phyloP scores from a whole-genome alignment of 2,113 vertebrate species.

The Neogobius melanostomus region DNA sequence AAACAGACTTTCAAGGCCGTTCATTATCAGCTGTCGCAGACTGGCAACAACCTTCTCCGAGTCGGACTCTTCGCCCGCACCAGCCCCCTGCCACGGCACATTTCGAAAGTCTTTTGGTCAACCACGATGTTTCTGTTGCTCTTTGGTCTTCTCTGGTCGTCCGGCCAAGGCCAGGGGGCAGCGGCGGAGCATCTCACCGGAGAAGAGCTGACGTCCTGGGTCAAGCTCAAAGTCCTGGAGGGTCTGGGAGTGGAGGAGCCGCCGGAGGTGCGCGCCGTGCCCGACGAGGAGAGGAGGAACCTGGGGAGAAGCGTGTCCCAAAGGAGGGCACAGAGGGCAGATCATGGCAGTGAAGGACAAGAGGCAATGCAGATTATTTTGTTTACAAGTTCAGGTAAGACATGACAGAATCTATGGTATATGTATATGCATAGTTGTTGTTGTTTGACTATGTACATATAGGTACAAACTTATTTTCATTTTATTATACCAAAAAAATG shows the following conservation, averaged over 20 bases:
- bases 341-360: conserved; percentile 25
- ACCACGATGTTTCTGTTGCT: conserved; percentile 35
- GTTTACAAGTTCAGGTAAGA: conserved; percentile 87
- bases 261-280: conserved; percentile 22
- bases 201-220: conserved; percentile 59
- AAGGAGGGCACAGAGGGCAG: conserved; percentile 12
- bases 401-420: neutral
- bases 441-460: too few relatives aligned
- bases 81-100: neutral
- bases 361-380: conserved; percentile 84
- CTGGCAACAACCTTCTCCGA: conserved; percentile 20
- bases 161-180: conserved; percentile 33
- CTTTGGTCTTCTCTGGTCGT: conserved; percentile 35
- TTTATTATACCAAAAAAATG: too few relatives aligned
- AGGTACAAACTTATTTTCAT: too few relatives aligned
- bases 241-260: conserved; percentile 60
- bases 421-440: too few relatives aligned
- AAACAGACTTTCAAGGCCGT: conserved; percentile 45
- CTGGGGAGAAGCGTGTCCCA: conserved; percentile 5
- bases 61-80: too few relatives aligned
- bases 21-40: conserved; percentile 27
- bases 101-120: neutral
- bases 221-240: conserved; percentile 63
- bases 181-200: conserved; percentile 42
- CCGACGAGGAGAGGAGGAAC: conserved; percentile 24